These are phyloP conservation scores for Ametastegia equiseti DNA, from an alignment of 2,888 invertebrate species.

Conservation along the genomic window DNA sequence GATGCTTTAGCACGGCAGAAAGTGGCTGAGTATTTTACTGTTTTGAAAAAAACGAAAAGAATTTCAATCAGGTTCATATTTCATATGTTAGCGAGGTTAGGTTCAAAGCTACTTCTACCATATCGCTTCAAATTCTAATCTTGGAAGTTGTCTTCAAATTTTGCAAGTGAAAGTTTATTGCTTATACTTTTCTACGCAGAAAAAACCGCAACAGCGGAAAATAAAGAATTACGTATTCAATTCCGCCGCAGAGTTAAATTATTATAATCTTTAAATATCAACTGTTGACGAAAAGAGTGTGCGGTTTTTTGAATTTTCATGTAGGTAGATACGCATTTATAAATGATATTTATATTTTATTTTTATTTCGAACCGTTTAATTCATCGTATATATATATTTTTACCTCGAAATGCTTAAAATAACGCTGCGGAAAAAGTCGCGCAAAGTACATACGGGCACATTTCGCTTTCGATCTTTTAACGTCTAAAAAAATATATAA, in stretches of 20 bases:
- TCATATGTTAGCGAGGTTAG: too few relatives aligned
- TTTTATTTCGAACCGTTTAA: too few relatives aligned
- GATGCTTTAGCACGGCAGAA: too few relatives aligned
- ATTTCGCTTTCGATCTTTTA: not conserved
- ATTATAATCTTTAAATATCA: not conserved
- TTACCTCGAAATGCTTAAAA: not conserved
- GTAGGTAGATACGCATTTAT: not conserved
- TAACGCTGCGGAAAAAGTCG: not conserved
- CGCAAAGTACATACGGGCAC: not conserved
- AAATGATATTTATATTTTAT: not conserved
- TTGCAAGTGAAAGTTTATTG: not conserved
- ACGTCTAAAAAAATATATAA: not conserved
- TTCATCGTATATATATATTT: not conserved
- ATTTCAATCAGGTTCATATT: too few relatives aligned
- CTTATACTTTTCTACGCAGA: not conserved
- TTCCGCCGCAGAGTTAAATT: not conserved
- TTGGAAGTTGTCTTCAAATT: too few relatives aligned
- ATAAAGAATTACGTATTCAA: not conserved
- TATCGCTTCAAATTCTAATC: too few relatives aligned
- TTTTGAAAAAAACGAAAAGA: too few relatives aligned
- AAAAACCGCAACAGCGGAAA: not conserved
- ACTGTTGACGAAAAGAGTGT: not conserved
- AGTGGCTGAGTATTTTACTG: too few relatives aligned
- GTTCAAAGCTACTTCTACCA: too few relatives aligned
- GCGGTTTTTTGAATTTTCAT: too few relatives aligned